Conservation (phyloP, 37 sponge, comb jelly and placozoan genomes). For the Hormiphora californensis region DNA sequence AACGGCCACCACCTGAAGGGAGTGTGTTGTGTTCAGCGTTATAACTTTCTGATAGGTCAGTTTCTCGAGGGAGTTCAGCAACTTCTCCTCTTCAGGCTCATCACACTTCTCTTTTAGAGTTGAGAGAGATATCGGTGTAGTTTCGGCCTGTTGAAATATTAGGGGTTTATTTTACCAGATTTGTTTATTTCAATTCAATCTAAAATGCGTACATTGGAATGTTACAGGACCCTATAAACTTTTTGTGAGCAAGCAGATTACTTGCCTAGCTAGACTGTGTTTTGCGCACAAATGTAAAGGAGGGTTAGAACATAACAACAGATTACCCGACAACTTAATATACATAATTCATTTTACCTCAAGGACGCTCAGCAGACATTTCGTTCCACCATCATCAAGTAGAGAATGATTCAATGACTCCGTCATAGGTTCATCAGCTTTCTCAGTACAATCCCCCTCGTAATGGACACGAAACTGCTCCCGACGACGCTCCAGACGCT, state of each 20-base stretch:
- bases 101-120: slow-evolving; percentile 8
- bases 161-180: neutral
- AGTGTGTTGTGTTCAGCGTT: slow-evolving; percentile 5
- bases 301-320: too few species aligned
- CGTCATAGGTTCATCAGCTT: neutral
- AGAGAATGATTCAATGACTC: neutral
- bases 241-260: too few species aligned
- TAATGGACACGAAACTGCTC: neutral
- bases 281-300: too few species aligned
- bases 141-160: neutral
- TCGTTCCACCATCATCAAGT: slow-evolving; percentile 33
- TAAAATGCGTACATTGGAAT: too few species aligned
- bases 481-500: slow-evolving; percentile 14
- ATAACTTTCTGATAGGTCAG: slow-evolving; percentile 30
- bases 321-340: too few species aligned
- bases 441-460: neutral
- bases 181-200: neutral
- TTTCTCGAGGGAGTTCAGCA: slow-evolving; percentile 13
- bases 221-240: too few species aligned
- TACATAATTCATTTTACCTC: too few species aligned
- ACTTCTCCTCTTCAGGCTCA: neutral
- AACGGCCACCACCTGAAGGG: neutral
- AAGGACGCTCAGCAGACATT: neutral
- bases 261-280: too few species aligned
- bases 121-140: neutral